Conservation (phyloP, 2,113 vertebrate genomes). For the Odontophorus gujanensis region DNA sequence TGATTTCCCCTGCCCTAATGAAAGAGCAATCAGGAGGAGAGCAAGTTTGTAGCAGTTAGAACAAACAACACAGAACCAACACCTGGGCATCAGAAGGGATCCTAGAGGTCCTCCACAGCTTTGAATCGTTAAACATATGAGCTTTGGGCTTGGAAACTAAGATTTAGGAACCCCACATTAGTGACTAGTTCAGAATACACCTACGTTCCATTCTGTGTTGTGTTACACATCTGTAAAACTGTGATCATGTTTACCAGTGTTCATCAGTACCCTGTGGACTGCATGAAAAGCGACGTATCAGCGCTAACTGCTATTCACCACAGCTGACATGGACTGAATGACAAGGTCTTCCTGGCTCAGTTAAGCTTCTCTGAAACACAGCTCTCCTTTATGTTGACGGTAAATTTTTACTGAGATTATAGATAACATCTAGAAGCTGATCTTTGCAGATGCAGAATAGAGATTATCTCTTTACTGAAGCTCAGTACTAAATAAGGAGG, state of each 20-base stretch:
- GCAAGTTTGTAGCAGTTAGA: background rate
- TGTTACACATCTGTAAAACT: background rate
- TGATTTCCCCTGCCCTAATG: background rate
- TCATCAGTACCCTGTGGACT: background rate
- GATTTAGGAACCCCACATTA: background rate
- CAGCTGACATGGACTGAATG: background rate
- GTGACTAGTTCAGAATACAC: fast-evolving
- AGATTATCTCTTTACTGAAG: background rate
- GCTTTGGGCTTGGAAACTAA: background rate
- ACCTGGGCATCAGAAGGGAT: background rate
- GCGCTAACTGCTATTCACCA: background rate
- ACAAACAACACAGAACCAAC: background rate
- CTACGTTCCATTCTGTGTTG: background rate
- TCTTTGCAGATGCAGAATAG: background rate
- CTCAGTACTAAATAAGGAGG: background rate
- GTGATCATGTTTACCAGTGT: background rate
- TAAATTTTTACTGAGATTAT: background rate
- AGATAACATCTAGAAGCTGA: background rate
- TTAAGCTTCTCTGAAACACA: background rate
- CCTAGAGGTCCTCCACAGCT: background rate
- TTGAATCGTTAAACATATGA: background rate
- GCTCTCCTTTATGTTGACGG: background rate
- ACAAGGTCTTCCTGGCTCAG: background rate
- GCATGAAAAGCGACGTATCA: background rate
- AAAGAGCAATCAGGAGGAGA: background rate